phyloP scores from a whole-genome alignment of 2,797 vertebrate genomes.

The Erethizon dorsatum region DNA sequence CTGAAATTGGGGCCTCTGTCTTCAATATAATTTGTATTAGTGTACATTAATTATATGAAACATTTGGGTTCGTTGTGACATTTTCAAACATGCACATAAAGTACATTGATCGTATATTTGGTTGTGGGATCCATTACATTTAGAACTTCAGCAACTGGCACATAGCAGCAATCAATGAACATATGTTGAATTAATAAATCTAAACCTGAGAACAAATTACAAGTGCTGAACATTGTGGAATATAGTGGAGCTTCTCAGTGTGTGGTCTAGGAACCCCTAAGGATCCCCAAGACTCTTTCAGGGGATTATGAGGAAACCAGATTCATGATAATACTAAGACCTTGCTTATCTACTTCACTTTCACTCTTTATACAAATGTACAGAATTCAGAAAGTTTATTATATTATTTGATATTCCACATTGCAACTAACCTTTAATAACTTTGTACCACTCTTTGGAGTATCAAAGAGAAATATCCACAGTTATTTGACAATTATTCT shows the following conservation, averaged over 20 bases:
- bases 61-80: not conserved
- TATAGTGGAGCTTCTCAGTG: not conserved
- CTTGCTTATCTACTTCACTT: not conserved
- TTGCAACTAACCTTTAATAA: not conserved
- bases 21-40: not conserved
- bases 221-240: not conserved
- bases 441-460: not conserved
- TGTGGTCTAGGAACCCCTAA: not conserved
- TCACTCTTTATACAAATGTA: not conserved
- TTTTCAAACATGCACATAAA: not conserved
- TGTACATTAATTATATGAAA: not conserved
- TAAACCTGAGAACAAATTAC: not conserved
- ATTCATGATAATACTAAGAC: not conserved
- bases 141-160: not conserved
- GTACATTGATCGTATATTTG: not conserved
- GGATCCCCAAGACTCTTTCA: not conserved
- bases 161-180: not conserved
- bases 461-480: constrained; percentile 7
- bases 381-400: not conserved
- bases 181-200: not conserved
- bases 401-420: constrained; percentile 10
- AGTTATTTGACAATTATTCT: constrained; percentile 18
- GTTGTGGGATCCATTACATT: not conserved
- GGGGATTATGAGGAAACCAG: not conserved
- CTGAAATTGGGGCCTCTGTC: not conserved